Conservation (phyloP, 1,140 invertebrate species). For the Eufriesea mexicana region DNA sequence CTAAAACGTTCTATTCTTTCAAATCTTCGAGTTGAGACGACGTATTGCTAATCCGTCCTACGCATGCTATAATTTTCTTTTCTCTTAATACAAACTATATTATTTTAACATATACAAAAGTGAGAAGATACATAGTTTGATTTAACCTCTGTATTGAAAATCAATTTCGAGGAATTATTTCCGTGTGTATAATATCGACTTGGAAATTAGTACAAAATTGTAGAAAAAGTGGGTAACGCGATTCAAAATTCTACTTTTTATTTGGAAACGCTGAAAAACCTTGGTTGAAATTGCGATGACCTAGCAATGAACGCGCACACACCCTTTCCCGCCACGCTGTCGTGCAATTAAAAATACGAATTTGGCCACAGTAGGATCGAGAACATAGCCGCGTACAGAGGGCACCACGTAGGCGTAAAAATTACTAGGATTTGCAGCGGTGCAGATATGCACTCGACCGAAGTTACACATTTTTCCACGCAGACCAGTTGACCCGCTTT, state of each 20-base stretch:
- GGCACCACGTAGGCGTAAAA: neutral
- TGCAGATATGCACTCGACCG: neutral
- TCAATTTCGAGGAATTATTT: too few species aligned
- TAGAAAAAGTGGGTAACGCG: too few species aligned
- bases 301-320: neutral
- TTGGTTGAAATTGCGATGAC: neutral
- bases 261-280: neutral
- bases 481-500: neutral
- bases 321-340: neutral
- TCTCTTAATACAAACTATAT: too few species aligned
- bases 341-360: conserved; percentile 14
- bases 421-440: conserved; percentile 3
- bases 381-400: neutral
- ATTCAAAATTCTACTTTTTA: neutral
- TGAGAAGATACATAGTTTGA: too few species aligned
- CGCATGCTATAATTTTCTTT: too few species aligned
- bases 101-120: too few species aligned
- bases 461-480: neutral
- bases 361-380: neutral
- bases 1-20: neutral
- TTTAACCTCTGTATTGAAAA: too few species aligned
- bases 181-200: too few species aligned
- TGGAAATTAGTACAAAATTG: too few species aligned
- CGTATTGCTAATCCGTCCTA: neutral
- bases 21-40: neutral